Conservation (phyloP, 2,888 invertebrate genomes). For the Sepioteuthis lessoniana region DNA sequence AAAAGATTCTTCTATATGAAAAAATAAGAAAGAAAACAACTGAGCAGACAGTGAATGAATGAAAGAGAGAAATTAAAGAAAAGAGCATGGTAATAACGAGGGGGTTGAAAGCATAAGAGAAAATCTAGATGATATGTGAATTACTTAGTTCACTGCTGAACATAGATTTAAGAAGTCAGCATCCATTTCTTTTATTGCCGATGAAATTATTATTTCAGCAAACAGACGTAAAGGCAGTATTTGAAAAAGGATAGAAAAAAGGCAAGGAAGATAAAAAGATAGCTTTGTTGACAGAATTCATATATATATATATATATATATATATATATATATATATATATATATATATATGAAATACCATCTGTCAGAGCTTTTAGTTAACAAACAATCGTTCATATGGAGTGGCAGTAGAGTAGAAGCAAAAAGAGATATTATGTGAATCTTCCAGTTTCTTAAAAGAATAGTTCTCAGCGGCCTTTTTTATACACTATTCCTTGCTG, state of each 20-base stretch:
- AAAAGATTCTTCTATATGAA: too few relatives aligned
- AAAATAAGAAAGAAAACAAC: too few relatives aligned
- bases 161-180: not conserved
- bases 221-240: not conserved
- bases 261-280: not conserved
- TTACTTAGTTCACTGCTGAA: not conserved
- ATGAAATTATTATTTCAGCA: constrained; percentile 2
- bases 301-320: not conserved
- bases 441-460: not conserved
- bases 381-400: not conserved
- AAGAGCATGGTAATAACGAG: not conserved
- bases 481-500: not conserved
- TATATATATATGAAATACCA: not conserved
- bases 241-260: not conserved
- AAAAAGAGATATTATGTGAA: not conserved
- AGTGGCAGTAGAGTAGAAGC: not conserved
- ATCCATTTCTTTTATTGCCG: not conserved
- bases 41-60: too few relatives aligned
- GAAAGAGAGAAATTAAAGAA: not conserved
- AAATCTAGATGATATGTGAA: not conserved
- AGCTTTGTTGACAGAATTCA: not conserved
- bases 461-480: not conserved
- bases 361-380: not conserved
- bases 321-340: not conserved
- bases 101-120: not conserved